Percentiles rank a stretch among this genome's conserved stretches.
phyloP scores from a whole-genome alignment of 1,140 invertebrate genomes.

The Teleopsis dalmanni region DNA sequence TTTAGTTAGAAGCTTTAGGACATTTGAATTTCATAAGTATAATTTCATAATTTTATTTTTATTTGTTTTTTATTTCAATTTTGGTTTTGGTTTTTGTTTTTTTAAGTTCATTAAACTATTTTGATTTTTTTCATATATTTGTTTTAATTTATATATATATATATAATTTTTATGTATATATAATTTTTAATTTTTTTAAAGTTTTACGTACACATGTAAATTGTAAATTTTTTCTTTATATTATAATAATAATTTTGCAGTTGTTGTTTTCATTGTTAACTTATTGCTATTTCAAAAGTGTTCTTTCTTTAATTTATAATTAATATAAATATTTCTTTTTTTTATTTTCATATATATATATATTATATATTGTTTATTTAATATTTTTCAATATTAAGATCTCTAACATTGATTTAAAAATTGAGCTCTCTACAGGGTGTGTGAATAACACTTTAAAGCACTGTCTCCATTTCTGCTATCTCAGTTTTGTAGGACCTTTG shows the following conservation, averaged over 20 bases:
- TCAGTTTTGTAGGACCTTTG: slow-evolving; percentile 58
- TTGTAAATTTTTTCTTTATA: background rate
- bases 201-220: background rate
- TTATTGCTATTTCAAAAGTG: slow-evolving; percentile 16
- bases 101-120: slow-evolving; percentile 9
- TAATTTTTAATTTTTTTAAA: background rate
- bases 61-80: background rate
- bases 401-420: too few species aligned
- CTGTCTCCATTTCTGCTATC: slow-evolving; percentile 81
- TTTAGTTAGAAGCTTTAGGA: background rate
- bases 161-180: slow-evolving; percentile 2
- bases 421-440: too few species aligned
- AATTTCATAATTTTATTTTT: background rate
- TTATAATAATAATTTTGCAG: background rate
- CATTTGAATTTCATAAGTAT: background rate
- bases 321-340: background rate
- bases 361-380: too few species aligned
- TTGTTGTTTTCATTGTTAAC: slow-evolving; percentile 11
- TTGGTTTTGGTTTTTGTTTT: background rate
- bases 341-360: too few species aligned
- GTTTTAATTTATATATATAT: background rate
- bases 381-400: too few species aligned
- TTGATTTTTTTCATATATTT: slow-evolving; percentile 10
- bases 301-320: background rate
- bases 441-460: slow-evolving; percentile 62